Evolutionary conservation across 2,113 vertebrate species (phyloP), one percentile per base, ranked within the genome.

Genomic region (Colius striatus): DNA sequence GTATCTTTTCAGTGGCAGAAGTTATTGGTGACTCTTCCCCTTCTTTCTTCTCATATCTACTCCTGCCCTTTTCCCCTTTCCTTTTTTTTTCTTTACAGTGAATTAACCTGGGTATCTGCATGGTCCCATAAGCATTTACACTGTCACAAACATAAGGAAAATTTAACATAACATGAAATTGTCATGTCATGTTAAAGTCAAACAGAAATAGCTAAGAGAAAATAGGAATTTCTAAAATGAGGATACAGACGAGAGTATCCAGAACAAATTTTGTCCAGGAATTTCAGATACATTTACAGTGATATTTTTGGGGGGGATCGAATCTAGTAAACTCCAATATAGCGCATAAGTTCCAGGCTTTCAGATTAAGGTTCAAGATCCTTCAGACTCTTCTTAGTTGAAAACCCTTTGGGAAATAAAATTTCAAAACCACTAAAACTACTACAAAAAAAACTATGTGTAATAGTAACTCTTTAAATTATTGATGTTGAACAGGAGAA

Each of bases 31-130:
- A 74, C 34, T 17, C 21, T 72, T 92, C 19, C 6, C 4, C 22
- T 90, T 87, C 22, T 70, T 81, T 78, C 27, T 43, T 61, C 21
- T 82, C 11, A 15, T 36, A 16, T n/a, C n/a, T 76, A 15, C 8
- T 5, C 27, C 7, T 72, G 1, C 1, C 3, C 5, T 77, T 85
- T n/a, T 8, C 14, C 3, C 1, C 3, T 17, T 55, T n/a, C 3
- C 0, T 11, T 60, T 26, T 32, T 58, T 54, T 15, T 50, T 25
- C 22, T 2, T 16, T 41, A 12, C 13, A 23, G 8, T 26, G 70
- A 57, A 36, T 63, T 77, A 48, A 29, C 9, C 5, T 27, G 21
- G 6, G 4, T 53, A 32, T 81, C 43, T 11, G 0, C 15, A 25
- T 7, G 7, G 12, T 83, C 17, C 23, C 30, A 14, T n/a, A 45